Conservation (phyloP, 2,113 vertebrate species). For the Ctenodactylus gundi region DNA sequence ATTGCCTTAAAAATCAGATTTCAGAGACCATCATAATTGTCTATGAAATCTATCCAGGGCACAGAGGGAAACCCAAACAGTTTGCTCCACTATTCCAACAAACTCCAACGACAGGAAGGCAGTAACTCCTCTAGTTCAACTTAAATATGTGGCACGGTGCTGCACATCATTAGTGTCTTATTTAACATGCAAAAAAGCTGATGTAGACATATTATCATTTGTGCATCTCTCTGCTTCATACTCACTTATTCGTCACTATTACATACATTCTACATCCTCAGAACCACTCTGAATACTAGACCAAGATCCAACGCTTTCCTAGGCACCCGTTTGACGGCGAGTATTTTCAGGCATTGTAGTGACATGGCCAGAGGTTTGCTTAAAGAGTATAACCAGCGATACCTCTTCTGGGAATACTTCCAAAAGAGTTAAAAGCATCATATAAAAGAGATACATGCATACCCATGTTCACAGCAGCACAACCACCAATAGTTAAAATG, state of each 20-base stretch:
- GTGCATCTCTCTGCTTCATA: not conserved
- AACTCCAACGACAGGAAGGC: not conserved
- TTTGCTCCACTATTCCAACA: not conserved
- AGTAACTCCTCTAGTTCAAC: not conserved
- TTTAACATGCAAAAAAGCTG: not conserved
- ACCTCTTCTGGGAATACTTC: too few species aligned
- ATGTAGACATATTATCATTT: not conserved
- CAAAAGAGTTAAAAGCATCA: too few species aligned
- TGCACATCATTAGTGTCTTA: not conserved
- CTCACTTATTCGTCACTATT: not conserved
- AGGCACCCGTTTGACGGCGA: not conserved
- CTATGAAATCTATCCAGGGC: not conserved
- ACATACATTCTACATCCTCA: not conserved
- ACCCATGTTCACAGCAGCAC: too few species aligned
- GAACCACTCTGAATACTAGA: not conserved
- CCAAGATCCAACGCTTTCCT: not conserved
- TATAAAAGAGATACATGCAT: too few species aligned
- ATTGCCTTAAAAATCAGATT: constrained; percentile 18
- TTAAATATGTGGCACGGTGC: not conserved
- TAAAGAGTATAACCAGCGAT: not conserved
- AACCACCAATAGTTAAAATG: too few species aligned
- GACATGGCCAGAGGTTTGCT: not conserved
- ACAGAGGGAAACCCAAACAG: not conserved
- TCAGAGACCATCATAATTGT: not conserved
- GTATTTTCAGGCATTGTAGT: not conserved